These are phyloP conservation scores for Drosophila emarginata DNA, from an alignment of 2,888 invertebrate species.

Conservation along the genomic window DNA sequence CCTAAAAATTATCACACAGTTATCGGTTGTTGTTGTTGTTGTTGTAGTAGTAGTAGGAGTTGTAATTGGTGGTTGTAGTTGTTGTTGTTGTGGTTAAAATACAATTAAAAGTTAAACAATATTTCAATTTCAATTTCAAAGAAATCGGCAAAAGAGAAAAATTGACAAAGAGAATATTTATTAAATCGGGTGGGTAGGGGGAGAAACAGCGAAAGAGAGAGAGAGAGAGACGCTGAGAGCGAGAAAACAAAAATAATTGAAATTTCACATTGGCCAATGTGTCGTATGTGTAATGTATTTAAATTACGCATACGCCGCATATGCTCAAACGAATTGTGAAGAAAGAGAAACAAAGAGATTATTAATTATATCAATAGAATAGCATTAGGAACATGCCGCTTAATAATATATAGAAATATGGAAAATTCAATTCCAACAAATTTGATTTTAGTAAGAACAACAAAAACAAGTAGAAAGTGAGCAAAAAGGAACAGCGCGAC, in stretches of 20 bases:
- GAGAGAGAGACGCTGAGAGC: constrained; percentile 1
- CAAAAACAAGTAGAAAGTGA: background rate
- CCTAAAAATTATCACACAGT: constrained; percentile 77
- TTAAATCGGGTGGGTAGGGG: too few species aligned
- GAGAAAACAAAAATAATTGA: background rate
- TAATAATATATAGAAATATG: constrained; percentile 25
- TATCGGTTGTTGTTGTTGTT: constrained; percentile 56
- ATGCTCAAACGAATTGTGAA: background rate
- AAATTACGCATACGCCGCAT: constrained; percentile 61
- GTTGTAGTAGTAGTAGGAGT: constrained; percentile 28
- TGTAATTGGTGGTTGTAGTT: constrained; percentile 41
- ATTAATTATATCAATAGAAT: constrained; percentile 3
- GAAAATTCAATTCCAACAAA: constrained; percentile 37
- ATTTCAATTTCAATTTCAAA: constrained; percentile 39
- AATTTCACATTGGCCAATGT: constrained; percentile 9
- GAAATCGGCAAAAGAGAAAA: background rate
- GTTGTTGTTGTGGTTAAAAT: constrained; percentile 63
- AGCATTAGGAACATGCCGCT: constrained; percentile 63
- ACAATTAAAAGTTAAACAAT: constrained; percentile 45
- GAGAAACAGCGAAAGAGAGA: background rate
- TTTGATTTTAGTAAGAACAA: constrained; percentile 22
- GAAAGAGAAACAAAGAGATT: background rate
- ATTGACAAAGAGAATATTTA: constrained; percentile 16
- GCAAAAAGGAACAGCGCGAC: background rate
- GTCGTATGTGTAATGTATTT: constrained; percentile 57